Percentiles rank a stretch among this genome's conserved stretches.
Evolutionary conservation across 92 coral and sea anemone genomes (phyloP).

Genomic region (Desmophyllum pertusum): DNA sequence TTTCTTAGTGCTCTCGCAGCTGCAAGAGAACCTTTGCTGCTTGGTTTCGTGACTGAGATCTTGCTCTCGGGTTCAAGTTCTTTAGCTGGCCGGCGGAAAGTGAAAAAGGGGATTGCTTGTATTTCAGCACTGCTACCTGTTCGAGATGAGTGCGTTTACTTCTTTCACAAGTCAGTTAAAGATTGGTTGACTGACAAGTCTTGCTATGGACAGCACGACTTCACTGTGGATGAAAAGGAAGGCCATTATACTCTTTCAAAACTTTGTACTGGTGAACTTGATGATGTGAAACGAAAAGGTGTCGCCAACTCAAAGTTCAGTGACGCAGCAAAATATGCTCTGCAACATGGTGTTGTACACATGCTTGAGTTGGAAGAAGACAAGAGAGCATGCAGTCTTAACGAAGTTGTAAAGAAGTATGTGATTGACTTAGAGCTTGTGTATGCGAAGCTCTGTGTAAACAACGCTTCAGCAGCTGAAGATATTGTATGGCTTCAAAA

Average conservation of each 20-base stretch:
- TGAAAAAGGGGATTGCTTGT: not conserved
- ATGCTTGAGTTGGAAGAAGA: not conserved
- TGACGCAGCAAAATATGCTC: constrained; percentile 3
- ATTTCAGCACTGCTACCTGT: constrained; percentile 53
- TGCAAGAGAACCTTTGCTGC: constrained; percentile 28
- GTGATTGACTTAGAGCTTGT: not conserved
- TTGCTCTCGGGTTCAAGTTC: not conserved
- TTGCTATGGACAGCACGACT: constrained; percentile 31
- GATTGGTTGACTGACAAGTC: constrained; percentile 54
- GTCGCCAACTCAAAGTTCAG: not conserved
- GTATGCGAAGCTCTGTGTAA: constrained; percentile 16
- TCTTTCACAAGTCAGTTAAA: constrained; percentile 54
- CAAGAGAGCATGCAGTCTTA: not conserved
- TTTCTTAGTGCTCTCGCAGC: constrained; percentile 15
- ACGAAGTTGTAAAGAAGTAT: not conserved
- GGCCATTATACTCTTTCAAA: constrained; percentile 52
- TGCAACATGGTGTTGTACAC: constrained; percentile 21
- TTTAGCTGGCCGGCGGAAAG: not conserved
- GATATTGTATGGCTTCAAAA: not conserved
- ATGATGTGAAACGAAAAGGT: constrained; percentile 7
- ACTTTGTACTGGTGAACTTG: constrained; percentile 36
- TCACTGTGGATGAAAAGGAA: constrained; percentile 18
- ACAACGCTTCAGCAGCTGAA: not conserved
- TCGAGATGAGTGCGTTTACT: constrained; percentile 31
- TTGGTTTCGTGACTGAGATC: constrained; percentile 5